Evolutionary conservation across 2,888 invertebrate species (phyloP), one percentile per base, ranked within the genome.

Genomic region (Megamerina dolium): DNA sequence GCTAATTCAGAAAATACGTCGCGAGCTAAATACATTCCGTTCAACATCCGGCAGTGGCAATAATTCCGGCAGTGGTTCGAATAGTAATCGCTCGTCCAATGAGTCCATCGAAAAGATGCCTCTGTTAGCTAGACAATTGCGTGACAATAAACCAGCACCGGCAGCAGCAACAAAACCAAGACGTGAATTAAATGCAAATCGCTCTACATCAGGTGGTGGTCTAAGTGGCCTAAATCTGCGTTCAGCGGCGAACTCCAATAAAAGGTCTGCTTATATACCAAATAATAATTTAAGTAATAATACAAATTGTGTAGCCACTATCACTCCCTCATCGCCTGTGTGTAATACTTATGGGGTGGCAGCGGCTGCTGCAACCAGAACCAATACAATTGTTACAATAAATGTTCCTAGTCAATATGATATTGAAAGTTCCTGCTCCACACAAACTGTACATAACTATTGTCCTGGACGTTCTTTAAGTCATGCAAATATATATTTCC

Each of bases 371-470:
- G 17, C 41, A 40, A 19, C 41, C 41, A 30, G 39, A 40, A 45
- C 52, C 13, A 40, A 43, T 42, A 52, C 51, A 27, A 34, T 50
- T 49, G 39, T 57, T 55, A 59, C 51, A 52, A 61, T 58, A 37
- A 53, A 64, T 59, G 61, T 64, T 67, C 63, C 63, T 66, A 58
- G 49, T 52, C 52, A 52, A 23, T 54, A 41, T 53, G 55, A 55
- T 55, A 57, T 50, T 47, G 58, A 60, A 60, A 62, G 64, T 66
- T n/a, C n/a, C n/a, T n/a, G n/a, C n/a, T 65, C 64, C 60, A 64
- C 57, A 43, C 49, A 53, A 56, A 50, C 46, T 61, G 59, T 62
- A 56, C 50, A 62, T 59, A 61, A 57, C 53, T 58, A 59, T 55
- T 59, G 57, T 41, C 45, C 47, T 21, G 40, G 43, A 30, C 49